Conservation (phyloP, 2,797 vertebrate genomes). For the Pangasius larnaudii region DNA sequence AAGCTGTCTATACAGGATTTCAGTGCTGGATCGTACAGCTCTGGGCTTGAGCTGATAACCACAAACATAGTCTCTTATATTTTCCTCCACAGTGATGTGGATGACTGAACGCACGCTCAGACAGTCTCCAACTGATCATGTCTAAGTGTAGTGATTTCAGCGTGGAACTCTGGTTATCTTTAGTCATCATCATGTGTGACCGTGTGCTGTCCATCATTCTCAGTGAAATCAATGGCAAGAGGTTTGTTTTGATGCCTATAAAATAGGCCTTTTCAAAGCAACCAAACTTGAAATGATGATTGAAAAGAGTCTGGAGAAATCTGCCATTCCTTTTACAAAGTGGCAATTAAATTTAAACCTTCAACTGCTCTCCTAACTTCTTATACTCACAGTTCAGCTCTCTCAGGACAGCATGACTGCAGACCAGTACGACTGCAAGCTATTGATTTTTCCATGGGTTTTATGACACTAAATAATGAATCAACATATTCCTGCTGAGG, state of each 20-base stretch:
- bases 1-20: neutral
- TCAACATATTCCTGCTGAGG: conserved; percentile 11
- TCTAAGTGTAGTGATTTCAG: neutral
- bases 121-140: neutral
- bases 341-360: neutral
- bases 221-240: neutral
- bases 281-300: neutral
- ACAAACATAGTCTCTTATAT: neutral
- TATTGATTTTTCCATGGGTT: neutral
- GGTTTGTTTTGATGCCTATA: neutral
- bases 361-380: neutral
- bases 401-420: neutral
- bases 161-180: neutral
- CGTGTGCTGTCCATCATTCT: neutral
- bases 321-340: neutral
- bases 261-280: neutral
- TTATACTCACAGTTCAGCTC: neutral
- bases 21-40: neutral
- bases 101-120: neutral
- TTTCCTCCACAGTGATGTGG: neutral
- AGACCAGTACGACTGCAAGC: neutral
- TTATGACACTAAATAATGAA: conserved; percentile 34
- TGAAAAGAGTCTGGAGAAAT: neutral
- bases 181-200: neutral
- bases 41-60: neutral